phyloP scores from a whole-genome alignment of 2,888 invertebrate species.

The Zele albiditarsus region DNA sequence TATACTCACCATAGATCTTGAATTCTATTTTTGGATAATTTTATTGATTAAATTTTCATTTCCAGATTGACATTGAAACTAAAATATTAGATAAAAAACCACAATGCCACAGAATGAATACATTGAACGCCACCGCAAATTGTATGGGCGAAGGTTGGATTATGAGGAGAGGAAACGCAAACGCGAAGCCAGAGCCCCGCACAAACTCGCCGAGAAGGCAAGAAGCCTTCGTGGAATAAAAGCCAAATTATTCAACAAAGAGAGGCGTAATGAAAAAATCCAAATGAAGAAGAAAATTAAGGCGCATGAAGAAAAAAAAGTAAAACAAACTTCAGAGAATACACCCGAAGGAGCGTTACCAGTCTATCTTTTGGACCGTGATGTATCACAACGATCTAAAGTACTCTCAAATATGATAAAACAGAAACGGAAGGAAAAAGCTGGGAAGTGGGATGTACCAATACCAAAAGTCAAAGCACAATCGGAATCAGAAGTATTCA shows the following conservation, averaged over 20 bases:
- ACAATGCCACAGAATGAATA: constrained; percentile 99
- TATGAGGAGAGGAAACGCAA: constrained; percentile 98
- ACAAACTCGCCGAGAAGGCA: constrained; percentile 92
- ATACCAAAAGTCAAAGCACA: constrained; percentile 98
- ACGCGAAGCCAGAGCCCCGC: constrained; percentile 94
- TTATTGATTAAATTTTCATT: background rate
- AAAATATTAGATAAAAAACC: background rate
- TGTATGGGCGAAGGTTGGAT: constrained; percentile 96
- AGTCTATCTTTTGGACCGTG: constrained; percentile 97
- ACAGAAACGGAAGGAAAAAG: constrained; percentile 99
- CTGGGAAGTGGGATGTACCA: constrained; percentile 99
- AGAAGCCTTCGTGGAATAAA: constrained; percentile 94
- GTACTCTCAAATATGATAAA: constrained; percentile 99
- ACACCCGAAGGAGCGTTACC: constrained; percentile 94
- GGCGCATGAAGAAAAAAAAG: constrained; percentile 96
- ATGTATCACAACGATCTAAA: constrained; percentile 94
- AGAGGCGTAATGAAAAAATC: constrained; percentile 97
- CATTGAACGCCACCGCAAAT: constrained; percentile 97
- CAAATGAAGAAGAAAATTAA: constrained; percentile 99
- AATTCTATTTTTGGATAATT: background rate
- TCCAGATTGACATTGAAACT: constrained; percentile 2
- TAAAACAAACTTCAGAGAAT: constrained; percentile 86
- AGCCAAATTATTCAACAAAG: constrained; percentile 97
- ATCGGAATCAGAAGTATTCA: constrained; percentile 97
- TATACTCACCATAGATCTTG: background rate